Base-by-base conservation (phyloP, 2,888 invertebrate species). In the Mimas tiliae region DNA sequence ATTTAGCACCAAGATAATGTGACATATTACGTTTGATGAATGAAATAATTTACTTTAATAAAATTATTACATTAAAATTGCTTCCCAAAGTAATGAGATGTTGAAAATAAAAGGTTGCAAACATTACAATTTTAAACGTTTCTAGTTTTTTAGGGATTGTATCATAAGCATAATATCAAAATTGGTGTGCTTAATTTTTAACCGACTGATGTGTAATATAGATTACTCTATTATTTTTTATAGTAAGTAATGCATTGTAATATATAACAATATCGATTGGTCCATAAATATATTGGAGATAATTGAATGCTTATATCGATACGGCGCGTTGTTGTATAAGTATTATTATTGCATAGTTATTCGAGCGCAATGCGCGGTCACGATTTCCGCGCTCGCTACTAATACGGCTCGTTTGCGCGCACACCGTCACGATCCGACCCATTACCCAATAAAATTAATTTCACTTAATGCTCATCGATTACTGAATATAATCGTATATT, bases 361-460 rank as follows among this genome's bases (percentile, higher is more conserved):
- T 80, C 78, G 76, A 77, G 77, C 69, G 81, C 80, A 78, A 75
- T 72, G 80, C 69, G 76, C 79, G 82, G 83, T 86, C 86, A 85
- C 83, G 84, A 81, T 55, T 19, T 34, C 65, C 58, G 65, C 45
- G 68, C 67, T 65, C 73, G 73, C 76, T 72, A 72, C 74, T 74
- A 72, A 75, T 72, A 71, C 65, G 86, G 88, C 81, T 84, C 82
- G 87, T 85, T 84, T 86, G 86, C 84, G 88, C 87, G 85, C 88
- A 84, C 89, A 86, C 88, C 87, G 82, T 85, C 91, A 90, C 89
- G 90, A 90, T 81, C 85, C 72, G 82, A 76, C 81, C 85, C 84
- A 87, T 93, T 91, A 89, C 87, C 87, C 89, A 87, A 92, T 90
- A 89, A 91, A 91, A 93, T 93, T 92, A 91, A 93, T 93, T 92